Base-by-base conservation (phyloP, 2,797 vertebrate genomes). In the Rhinella marina region DNA sequence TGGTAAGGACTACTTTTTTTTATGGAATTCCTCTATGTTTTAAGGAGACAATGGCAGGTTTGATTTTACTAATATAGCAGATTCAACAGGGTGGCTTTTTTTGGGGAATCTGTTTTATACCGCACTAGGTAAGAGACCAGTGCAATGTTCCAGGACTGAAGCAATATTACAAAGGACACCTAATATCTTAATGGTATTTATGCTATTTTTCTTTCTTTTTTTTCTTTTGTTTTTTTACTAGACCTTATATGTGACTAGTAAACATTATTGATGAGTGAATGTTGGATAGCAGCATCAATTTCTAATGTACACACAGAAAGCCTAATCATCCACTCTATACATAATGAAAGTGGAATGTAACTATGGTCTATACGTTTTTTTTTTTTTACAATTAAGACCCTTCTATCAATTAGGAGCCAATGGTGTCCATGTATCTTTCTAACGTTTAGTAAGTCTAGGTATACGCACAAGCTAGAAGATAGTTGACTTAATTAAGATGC, bases 401-500 rank as follows among this genome's bases (percentile, higher is more conserved):
- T 16, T 16, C 13, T 54, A 76, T 29, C n/a, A 29, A 29, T 27
- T 29, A 79, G 32, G 66, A 72, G 21, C 41, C 27, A 84, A n/a
- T n/a, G 21, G 19, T 41, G 54, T 54, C 68, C 52, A 23, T 29
- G 12, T 48, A 72, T 70, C 25, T 14, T 73, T 48, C 25, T 21
- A 3, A 57, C n/a, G 32, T 56, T 29, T 23, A 27, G 66, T 50
- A 83, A 52, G 13, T 72, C 27, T n/a, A 11, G 54, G 27, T 56
- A 23, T 21, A 52, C 52, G 73, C 27, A 29, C 19, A 84, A 50
- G 32, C 56, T 84, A 16, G 23, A 17, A 48, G 59, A 59, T 52
- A 48, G 68, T 73, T 84, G 70, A 75, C 87, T 88, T 92, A 90
- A 92, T 88, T 86, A 77, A 84, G 92, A 84, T 50, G 50, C 70